These are phyloP conservation scores for Drosophila pseudoananassae DNA, from an alignment of 1,140 invertebrate species.

Conservation along the genomic window DNA sequence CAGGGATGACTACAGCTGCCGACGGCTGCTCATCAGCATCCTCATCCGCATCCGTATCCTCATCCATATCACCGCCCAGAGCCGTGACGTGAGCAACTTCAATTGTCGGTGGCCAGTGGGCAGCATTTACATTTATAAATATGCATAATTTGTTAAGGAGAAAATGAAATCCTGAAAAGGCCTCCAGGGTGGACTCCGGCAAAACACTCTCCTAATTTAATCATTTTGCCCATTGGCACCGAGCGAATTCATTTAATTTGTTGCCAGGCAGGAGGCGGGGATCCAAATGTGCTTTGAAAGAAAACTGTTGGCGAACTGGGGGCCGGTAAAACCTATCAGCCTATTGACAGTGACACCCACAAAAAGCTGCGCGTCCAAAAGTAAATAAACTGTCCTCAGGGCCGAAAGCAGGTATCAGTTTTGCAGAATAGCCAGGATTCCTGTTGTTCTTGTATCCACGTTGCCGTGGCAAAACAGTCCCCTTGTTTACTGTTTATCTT, in stretches of 20 bases:
- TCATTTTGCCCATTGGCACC: conserved; percentile 62
- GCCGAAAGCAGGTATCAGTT: conserved; percentile 43
- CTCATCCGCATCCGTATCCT: neutral
- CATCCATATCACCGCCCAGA: neutral
- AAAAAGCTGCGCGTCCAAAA: conserved; percentile 71
- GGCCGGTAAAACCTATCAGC: conserved; percentile 49
- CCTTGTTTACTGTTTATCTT: conserved; percentile 73
- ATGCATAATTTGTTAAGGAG: conserved; percentile 64
- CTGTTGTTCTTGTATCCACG: conserved; percentile 36
- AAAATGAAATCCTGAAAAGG: conserved; percentile 56
- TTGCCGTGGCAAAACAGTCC: conserved; percentile 1
- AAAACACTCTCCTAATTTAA: conserved; percentile 65
- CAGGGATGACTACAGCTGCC: conserved; percentile 45
- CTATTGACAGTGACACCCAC: conserved; percentile 61
- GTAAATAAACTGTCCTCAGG: conserved; percentile 70
- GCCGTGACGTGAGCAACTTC: conserved; percentile 1
- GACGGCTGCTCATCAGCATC: conserved; percentile 38
- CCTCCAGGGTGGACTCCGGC: conserved; percentile 25
- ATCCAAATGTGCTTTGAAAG: conserved; percentile 11
- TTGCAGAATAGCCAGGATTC: conserved; percentile 46
- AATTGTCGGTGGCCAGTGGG: conserved; percentile 7
- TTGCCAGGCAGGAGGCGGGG: conserved; percentile 14
- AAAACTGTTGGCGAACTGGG: neutral
- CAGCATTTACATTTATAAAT: conserved; percentile 75
- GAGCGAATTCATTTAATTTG: conserved; percentile 57